Conservation (phyloP, 2,797 vertebrate genomes). For the Dryobates pubescens region DNA sequence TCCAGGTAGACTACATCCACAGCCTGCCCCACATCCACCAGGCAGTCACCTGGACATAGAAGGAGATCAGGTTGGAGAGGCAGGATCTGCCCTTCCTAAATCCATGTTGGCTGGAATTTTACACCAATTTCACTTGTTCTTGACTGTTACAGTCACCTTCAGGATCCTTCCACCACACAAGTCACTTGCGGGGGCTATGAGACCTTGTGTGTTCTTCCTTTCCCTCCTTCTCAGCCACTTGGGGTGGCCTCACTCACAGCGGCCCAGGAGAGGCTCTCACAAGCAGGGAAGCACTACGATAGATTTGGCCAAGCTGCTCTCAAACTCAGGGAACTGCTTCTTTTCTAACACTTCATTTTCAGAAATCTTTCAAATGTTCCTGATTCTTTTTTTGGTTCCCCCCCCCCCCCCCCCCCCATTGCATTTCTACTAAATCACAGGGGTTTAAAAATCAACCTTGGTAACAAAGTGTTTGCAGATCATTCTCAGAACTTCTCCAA, state of each 20-base stretch:
- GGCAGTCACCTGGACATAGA: no score
- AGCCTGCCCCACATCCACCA: no score
- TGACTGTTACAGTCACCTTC: neutral
- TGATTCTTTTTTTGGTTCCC: neutral
- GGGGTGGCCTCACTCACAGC: rapidly evolving
- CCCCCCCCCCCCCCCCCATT: rapidly evolving
- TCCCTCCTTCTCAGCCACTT: neutral
- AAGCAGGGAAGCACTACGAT: neutral
- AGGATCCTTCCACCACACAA: neutral
- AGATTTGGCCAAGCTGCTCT: neutral
- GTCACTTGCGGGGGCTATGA: neutral
- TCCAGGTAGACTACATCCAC: no score
- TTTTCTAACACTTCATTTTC: neutral
- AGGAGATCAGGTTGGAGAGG: no score
- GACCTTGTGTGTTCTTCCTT: neutral
- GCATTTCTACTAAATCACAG: neutral
- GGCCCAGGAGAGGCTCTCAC: neutral
- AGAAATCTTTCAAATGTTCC: neutral
- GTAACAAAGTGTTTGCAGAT: neutral
- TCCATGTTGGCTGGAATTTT: neutral
- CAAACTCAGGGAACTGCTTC: neutral
- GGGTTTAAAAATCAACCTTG: neutral
- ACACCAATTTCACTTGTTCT: neutral
- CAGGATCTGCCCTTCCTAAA: no score
- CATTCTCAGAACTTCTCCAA: neutral